phyloP scores from a whole-genome alignment of 2,797 vertebrate species.

The Mastacembelus armatus region DNA sequence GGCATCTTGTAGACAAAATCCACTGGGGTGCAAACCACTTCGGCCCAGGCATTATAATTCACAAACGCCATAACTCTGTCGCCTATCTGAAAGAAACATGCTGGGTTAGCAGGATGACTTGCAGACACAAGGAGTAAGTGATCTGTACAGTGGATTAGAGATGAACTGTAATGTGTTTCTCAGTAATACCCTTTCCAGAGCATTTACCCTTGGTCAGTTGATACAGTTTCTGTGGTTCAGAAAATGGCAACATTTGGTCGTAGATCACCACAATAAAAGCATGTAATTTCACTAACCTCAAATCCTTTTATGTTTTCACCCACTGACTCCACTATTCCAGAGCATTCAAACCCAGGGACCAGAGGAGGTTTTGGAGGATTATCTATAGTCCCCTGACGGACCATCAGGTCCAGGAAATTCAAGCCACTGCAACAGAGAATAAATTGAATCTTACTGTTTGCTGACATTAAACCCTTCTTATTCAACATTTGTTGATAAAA shows the following conservation, averaged over 20 bases:
- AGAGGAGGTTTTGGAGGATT: slow-evolving; percentile 96
- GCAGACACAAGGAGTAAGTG: background rate
- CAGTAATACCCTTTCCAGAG: background rate
- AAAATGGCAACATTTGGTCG: background rate
- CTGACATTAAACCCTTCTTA: slow-evolving; percentile 9
- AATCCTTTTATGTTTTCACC: slow-evolving; percentile 93
- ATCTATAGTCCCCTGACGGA: slow-evolving; percentile 97
- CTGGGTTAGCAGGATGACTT: slow-evolving; percentile 7
- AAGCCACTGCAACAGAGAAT: slow-evolving; percentile 88
- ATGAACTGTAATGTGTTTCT: background rate
- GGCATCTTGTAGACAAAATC: slow-evolving; percentile 98
- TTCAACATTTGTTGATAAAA: background rate
- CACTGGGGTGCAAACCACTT: slow-evolving; percentile 92
- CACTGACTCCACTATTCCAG: slow-evolving; percentile 95
- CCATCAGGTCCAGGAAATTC: slow-evolving; percentile 99
- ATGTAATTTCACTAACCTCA: slow-evolving; percentile 86
- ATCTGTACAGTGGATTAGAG: background rate
- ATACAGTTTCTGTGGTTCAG: background rate
- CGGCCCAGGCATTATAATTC: slow-evolving; percentile 98
- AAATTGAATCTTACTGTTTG: background rate
- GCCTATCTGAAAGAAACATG: slow-evolving; percentile 87
- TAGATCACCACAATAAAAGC: background rate
- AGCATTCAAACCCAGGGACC: slow-evolving; percentile 97
- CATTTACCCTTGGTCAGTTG: background rate
- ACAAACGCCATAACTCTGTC: slow-evolving; percentile 98